Evolutionary conservation across 2,113 vertebrate genomes (phyloP), one percentile per base, ranked within the genome.

Genomic region (Muscicapa adusta): DNA sequence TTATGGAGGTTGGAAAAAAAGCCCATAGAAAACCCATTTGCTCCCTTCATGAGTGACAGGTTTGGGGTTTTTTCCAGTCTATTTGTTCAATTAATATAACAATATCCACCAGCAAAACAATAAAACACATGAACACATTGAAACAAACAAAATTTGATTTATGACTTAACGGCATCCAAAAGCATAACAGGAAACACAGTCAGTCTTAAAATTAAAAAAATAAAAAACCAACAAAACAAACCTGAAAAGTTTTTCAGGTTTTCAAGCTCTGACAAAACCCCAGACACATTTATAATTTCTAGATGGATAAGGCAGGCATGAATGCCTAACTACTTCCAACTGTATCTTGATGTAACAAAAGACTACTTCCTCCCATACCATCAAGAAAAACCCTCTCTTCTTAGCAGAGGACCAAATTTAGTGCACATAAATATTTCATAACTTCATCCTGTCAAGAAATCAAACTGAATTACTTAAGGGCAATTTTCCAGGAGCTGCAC

Each of bases 381-480:
- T n/a, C 74, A 85, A 42, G 34, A 85, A 91, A 92, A 96, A 23
- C 19, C 33, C 77, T 93, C 63, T 43, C 38, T 93, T 70, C 81
- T 65, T 51, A 77, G 36, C 62, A 82, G 71, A 88, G 47, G 85
- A 73, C 54, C 82, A 88, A 89, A 91, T 94, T 80, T 94, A 95
- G 89, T 22, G 15, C 8, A 15, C 58, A 91, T 96, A 91, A 95
- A 96, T 96, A 97, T 95, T 95, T 95, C 93, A 94, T 88, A 93
- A 70, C 81, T 96, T 93, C 71, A 88, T 76, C 68, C 79, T 94
- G 94, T 93, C 96, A 93, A 94, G 89, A 88, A 89, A 97, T 95
- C 91, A 94, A 85, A 94, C 71, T 28, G 78, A 93, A 93, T 62
- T 85, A 93, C 89, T 95, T 80, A 50, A 86, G 71, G 91, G 93